Conservation (phyloP, 2,888 invertebrate genomes). For the Apodemia duryi region DNA sequence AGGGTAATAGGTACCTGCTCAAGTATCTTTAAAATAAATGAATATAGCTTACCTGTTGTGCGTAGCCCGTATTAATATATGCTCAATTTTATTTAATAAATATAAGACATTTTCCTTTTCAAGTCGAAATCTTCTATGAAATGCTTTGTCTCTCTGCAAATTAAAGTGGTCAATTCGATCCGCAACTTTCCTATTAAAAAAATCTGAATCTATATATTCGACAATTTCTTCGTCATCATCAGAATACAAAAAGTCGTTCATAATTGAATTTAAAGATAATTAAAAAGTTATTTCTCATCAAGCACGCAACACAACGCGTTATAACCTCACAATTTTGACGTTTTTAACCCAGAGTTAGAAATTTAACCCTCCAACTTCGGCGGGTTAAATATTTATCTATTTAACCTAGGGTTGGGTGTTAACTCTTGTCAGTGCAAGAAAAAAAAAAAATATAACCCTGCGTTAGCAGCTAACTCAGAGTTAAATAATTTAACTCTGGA, state of each 20-base stretch:
- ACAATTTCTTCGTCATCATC: slow-evolving; percentile 14
- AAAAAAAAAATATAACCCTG: not conserved
- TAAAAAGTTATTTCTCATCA: not conserved
- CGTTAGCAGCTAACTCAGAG: not conserved
- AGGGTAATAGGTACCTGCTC: not conserved
- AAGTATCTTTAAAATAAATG: not conserved
- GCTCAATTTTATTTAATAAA: slow-evolving; percentile 11
- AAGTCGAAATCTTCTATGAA: slow-evolving; percentile 12
- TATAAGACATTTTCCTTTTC: slow-evolving; percentile 6
- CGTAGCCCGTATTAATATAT: not conserved
- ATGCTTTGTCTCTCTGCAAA: slow-evolving; percentile 5
- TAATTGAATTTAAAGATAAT: not conserved
- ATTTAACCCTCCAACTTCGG: not conserved
- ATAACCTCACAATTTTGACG: not conserved
- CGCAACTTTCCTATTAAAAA: slow-evolving; percentile 6
- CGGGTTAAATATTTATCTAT: not conserved
- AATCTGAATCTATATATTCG: slow-evolving; percentile 10
- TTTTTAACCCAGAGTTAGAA: not conserved
- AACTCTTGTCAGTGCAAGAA: not conserved
- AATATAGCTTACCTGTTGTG: not conserved
- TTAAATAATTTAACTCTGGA: not conserved
- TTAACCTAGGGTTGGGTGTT: not conserved
- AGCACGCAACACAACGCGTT: not conserved
- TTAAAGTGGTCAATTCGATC: slow-evolving; percentile 1
- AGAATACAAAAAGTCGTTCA: not conserved